Conservation (phyloP, 2,888 invertebrate species). For the Drosophila hamatofila region DNA sequence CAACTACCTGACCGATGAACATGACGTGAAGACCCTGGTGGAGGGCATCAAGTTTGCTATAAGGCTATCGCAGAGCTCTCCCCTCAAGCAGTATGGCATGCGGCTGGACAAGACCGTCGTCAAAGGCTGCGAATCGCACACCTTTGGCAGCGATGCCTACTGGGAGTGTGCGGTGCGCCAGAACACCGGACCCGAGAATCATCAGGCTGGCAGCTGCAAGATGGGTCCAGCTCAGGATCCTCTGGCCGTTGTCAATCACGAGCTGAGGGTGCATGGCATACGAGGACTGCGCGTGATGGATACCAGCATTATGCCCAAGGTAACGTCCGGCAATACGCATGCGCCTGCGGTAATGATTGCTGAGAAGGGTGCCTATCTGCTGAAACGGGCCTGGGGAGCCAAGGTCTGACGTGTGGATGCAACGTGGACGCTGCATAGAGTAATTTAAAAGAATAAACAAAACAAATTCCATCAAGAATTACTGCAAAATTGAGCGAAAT, state of each 20-base stretch:
- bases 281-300: slow-evolving; percentile 90
- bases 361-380: slow-evolving; percentile 87
- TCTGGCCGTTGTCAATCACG: slow-evolving; percentile 90
- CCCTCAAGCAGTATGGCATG: slow-evolving; percentile 89
- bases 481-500: slow-evolving; percentile 62
- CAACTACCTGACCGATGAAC: slow-evolving; percentile 87
- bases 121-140: slow-evolving; percentile 90
- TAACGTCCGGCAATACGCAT: slow-evolving; percentile 92
- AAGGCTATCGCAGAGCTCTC: slow-evolving; percentile 89
- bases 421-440: slow-evolving; percentile 84
- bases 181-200: slow-evolving; percentile 92
- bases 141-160: slow-evolving; percentile 91
- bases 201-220: slow-evolving; percentile 93
- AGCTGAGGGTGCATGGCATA: slow-evolving; percentile 88
- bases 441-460: slow-evolving; percentile 72
- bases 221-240: slow-evolving; percentile 91
- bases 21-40: slow-evolving; percentile 92
- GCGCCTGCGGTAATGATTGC: slow-evolving; percentile 93
- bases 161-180: slow-evolving; percentile 90
- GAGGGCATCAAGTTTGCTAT: slow-evolving; percentile 94
- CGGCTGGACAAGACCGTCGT: slow-evolving; percentile 90
- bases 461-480: slow-evolving; percentile 39
- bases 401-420: slow-evolving; percentile 83
- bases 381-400: slow-evolving; percentile 85
- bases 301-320: slow-evolving; percentile 92